Evolutionary conservation across 2,113 vertebrate genomes (phyloP), one percentile per base, ranked within the genome.

Genomic region (Blennius ocellaris): DNA sequence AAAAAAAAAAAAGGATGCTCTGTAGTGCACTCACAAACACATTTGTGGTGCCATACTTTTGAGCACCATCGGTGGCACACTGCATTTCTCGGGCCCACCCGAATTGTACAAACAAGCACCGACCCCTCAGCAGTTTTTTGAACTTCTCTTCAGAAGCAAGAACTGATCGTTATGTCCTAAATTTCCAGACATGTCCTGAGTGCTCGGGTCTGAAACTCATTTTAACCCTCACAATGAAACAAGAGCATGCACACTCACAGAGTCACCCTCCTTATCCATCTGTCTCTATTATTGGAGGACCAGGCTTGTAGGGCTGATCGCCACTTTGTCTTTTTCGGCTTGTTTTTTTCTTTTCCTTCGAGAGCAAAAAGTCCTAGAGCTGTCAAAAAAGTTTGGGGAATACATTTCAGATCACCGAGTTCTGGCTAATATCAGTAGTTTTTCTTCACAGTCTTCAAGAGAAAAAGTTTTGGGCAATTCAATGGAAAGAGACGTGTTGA

Each of bases 321-420:
- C 6, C 39, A 56, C 48, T 45, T 41, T 43, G 43, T 40, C 39
- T 75, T 44, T 45, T 55, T 65, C n/a, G 60, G 37, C 56, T 37
- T 17, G 3, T 44, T 59, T 38, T 68, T 45, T 63, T 15, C 45
- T 30, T 41, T 49, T 39, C 53, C 21, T 53, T 21, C 15, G 49
- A 78, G 50, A 61, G 62, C 54, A 16, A 71, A 30, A 61, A 44
- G 6, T 55, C 58, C 44, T 11, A 14, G 14, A 58, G 40, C 58
- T 65, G 76, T 71, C 51, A 49, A 47, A 64, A 47, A 64, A 59
- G 71, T 38, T 15, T 53, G 7, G 17, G 47, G 68, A 53, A 55
- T 21, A 50, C 8, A 49, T 69, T 40, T 76, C 7, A 68, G 21
- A 50, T 65, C 48, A 47, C 11, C 37, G 15, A 60, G 38, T 17